Conservation (phyloP, 2,797 vertebrate genomes). For the Pangasius krempfi region DNA sequence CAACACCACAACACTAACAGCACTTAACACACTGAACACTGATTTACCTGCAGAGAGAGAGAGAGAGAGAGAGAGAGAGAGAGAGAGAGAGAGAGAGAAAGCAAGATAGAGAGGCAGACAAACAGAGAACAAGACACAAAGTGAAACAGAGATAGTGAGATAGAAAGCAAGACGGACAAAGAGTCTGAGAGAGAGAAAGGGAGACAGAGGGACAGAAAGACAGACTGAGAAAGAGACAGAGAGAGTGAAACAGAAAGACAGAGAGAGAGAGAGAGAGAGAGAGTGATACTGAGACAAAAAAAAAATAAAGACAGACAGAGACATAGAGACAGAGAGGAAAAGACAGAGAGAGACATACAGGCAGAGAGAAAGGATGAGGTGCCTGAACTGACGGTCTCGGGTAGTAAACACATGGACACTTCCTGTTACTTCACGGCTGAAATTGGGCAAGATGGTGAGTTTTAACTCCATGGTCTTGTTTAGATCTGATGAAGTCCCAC, state of each 20-base stretch:
- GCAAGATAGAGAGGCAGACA: background rate
- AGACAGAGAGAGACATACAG: background rate
- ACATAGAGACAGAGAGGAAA: background rate
- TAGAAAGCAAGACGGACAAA: background rate
- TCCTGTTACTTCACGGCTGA: background rate
- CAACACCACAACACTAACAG: conserved; percentile 27
- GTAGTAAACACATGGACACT: background rate
- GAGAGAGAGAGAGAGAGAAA: background rate
- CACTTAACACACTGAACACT: conserved; percentile 40
- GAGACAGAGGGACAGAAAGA: background rate
- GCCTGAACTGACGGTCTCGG: background rate
- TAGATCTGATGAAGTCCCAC: background rate
- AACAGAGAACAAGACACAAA: background rate
- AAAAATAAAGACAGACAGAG: background rate
- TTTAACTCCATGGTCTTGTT: background rate
- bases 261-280: background rate
- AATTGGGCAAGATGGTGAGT: background rate
- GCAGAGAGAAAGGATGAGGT: background rate
- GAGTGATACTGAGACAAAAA: background rate
- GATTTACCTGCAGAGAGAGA: background rate
- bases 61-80: background rate
- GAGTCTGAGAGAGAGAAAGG: background rate
- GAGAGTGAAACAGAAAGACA: background rate
- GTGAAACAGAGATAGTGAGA: background rate
- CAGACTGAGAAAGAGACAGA: background rate